A percentile compares a stretch with the other conserved stretches of the same genome.
Evolutionary conservation across 2,113 vertebrate genomes (phyloP).

Genomic region (Girardinichthys multiradiatus): DNA sequence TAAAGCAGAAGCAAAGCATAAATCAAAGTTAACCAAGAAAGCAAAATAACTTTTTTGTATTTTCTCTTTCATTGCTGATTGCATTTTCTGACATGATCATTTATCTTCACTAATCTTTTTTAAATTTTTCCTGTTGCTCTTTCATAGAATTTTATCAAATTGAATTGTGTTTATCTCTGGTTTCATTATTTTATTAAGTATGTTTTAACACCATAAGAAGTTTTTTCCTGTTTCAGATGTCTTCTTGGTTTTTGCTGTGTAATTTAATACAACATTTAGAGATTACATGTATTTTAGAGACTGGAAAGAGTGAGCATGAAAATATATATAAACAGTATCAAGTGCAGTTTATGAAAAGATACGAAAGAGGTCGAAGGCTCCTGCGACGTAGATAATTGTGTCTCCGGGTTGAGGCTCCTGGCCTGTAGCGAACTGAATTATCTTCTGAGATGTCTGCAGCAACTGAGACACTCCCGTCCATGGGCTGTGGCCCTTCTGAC

Average conservation of each 20-base stretch:
- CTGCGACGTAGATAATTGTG: slow-evolving; percentile 95
- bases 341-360: slow-evolving; percentile 81
- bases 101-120: too few species aligned
- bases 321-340: not conserved
- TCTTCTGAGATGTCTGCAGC: slow-evolving; percentile 97
- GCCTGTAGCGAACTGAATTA: slow-evolving; percentile 98
- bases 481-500: slow-evolving; percentile 90
- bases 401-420: slow-evolving; percentile 93
- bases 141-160: too few species aligned
- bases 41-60: too few species aligned
- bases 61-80: too few species aligned
- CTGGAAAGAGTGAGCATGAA: not conserved
- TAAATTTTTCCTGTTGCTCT: too few species aligned
- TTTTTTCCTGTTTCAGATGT: not conserved
- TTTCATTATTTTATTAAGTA: too few species aligned
- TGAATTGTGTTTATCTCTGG: too few species aligned
- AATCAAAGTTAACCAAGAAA: too few species aligned
- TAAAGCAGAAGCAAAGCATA: not conserved
- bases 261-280: too few species aligned
- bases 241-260: not conserved
- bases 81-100: too few species aligned
- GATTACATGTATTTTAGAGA: not conserved
- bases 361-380: slow-evolving; percentile 98
- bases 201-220: too few species aligned
- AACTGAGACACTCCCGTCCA: slow-evolving; percentile 98